Conservation (phyloP, 2,113 vertebrate genomes). For the Trichomycterus rosablanca region DNA sequence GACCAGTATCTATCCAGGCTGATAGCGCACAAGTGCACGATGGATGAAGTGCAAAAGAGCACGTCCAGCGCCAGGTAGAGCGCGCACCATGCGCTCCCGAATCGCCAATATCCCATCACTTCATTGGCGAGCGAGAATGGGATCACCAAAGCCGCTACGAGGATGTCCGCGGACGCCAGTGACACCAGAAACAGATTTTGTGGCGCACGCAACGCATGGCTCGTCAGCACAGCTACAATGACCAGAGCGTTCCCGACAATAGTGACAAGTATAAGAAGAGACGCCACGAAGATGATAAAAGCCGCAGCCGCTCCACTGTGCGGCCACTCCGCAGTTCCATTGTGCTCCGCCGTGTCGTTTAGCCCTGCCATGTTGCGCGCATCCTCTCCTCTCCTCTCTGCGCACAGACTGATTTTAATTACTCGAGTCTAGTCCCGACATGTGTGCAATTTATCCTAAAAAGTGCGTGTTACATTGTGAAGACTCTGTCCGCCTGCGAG, state of each 20-base stretch:
- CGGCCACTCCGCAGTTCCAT: conserved; percentile 41
- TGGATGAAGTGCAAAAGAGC: conserved; percentile 82
- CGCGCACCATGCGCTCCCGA: conserved; percentile 78
- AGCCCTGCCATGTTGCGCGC: conserved; percentile 35
- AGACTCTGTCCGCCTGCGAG: no score
- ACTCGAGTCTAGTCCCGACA: neutral
- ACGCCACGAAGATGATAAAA: conserved; percentile 74
- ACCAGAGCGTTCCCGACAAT: conserved; percentile 77
- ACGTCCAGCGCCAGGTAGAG: conserved; percentile 81
- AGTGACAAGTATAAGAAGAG: conserved; percentile 68
- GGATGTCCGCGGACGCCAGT: conserved; percentile 82
- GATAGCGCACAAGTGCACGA: conserved; percentile 83
- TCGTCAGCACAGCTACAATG: conserved; percentile 79
- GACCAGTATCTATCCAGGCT: conserved; percentile 87
- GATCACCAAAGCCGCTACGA: conserved; percentile 86
- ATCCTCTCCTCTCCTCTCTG: conserved; percentile 18
- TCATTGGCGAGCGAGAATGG: conserved; percentile 90
- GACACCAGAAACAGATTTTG: conserved; percentile 93
- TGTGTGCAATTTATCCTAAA: no score
- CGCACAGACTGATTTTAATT: neutral
- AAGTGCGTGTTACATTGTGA: no score
- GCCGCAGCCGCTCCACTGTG: conserved; percentile 70
- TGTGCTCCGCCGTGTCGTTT: conserved; percentile 54
- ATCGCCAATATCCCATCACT: conserved; percentile 78
- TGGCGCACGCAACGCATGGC: conserved; percentile 79